Conservation (phyloP, 2,888 invertebrate genomes). For the Drosophila parthenogenetica region DNA sequence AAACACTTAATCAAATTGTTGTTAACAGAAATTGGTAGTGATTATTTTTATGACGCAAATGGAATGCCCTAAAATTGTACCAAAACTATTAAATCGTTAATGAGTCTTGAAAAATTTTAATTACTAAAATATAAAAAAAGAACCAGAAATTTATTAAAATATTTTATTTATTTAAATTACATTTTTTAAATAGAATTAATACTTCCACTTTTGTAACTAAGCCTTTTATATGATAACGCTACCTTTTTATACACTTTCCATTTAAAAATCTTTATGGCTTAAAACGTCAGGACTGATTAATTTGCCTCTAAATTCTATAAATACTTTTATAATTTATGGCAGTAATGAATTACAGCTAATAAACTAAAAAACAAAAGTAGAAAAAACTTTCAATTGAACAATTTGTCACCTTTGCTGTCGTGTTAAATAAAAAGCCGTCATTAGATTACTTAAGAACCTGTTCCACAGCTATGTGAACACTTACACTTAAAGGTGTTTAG, state of each 20-base stretch:
- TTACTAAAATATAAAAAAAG: no score
- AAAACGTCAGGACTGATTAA: slow-evolving; percentile 40
- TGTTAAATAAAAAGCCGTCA: slow-evolving; percentile 23
- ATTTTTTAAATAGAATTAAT: background rate
- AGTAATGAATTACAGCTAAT: slow-evolving; percentile 32
- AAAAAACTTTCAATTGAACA: slow-evolving; percentile 15
- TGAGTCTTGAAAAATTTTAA: no score
- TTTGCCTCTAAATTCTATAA: slow-evolving; percentile 22
- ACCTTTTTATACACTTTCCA: slow-evolving; percentile 4
- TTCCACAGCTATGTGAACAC: background rate
- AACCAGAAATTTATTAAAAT: no score
- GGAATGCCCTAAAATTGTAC: background rate
- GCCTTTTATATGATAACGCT: background rate
- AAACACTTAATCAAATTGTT: slow-evolving; percentile 44
- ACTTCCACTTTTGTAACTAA: background rate
- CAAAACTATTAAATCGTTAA: background rate
- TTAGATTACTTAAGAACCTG: slow-evolving; percentile 16
- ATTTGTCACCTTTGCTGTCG: slow-evolving; percentile 10
- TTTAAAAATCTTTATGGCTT: slow-evolving; percentile 6
- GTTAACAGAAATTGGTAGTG: slow-evolving; percentile 17
- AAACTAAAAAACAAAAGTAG: slow-evolving; percentile 10
- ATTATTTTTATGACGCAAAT: background rate
- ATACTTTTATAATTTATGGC: slow-evolving; percentile 40
- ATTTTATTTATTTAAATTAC: no score
- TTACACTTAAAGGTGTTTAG: background rate